These are phyloP conservation scores for Autographa pulchrina DNA, from an alignment of 2,888 invertebrate genomes.

Conservation along the genomic window DNA sequence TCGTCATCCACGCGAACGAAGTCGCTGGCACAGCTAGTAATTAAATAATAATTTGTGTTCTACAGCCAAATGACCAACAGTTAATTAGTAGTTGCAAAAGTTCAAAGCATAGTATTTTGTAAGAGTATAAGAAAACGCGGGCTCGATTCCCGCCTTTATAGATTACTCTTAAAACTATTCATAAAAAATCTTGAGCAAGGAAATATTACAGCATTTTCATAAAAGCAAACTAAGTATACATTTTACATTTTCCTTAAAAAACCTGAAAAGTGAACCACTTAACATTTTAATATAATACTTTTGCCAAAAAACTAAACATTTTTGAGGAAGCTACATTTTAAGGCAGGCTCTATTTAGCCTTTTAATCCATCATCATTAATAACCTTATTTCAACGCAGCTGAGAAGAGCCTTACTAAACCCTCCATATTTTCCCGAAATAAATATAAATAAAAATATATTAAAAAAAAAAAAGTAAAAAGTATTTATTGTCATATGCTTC, in stretches of 20 bases:
- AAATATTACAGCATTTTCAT: background rate
- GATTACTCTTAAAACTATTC: too few relatives aligned
- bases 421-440: background rate
- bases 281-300: background rate
- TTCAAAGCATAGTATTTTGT: too few relatives aligned
- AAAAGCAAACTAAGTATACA: background rate
- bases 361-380: conserved; percentile 7
- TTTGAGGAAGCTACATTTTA: background rate
- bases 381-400: background rate
- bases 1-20: too few relatives aligned
- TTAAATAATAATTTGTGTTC: too few relatives aligned
- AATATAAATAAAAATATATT: background rate
- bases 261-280: background rate
- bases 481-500: too few relatives aligned
- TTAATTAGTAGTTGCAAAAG: too few relatives aligned
- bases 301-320: background rate
- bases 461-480: too few relatives aligned
- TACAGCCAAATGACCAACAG: too few relatives aligned
- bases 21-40: too few relatives aligned
- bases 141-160: background rate
- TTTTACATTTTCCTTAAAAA: background rate
- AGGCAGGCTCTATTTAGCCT: background rate
- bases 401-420: background rate
- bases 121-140: too few relatives aligned
- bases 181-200: background rate